Evolutionary conservation across 2,797 vertebrate genomes (phyloP).

Genomic region (Kryptopterus vitreolus): DNA sequence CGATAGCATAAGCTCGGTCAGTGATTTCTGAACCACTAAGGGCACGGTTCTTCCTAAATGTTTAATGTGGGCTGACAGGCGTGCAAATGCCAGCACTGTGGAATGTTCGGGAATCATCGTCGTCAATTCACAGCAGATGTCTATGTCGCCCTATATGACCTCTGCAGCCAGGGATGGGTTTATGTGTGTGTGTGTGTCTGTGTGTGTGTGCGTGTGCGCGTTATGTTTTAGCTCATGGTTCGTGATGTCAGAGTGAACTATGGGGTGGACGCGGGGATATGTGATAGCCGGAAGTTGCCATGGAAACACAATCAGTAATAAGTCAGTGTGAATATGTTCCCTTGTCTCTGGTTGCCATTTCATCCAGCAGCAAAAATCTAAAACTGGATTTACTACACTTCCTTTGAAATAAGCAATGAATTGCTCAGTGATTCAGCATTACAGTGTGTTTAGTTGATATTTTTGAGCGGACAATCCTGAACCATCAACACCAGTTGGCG

Average conservation of each 20-base stretch:
- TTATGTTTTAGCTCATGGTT: slow-evolving; percentile 42
- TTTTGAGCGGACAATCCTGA: too few species aligned
- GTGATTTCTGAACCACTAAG: slow-evolving; percentile 17
- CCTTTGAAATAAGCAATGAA: neutral
- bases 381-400: neutral
- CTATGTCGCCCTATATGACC: slow-evolving; percentile 50
- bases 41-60: slow-evolving; percentile 56
- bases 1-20: slow-evolving; percentile 15
- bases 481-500: too few species aligned
- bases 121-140: slow-evolving; percentile 72
- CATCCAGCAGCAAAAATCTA: neutral
- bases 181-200: slow-evolving; percentile 32
- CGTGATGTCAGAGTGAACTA: slow-evolving; percentile 49
- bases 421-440: neutral
- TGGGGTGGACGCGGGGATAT: slow-evolving; percentile 35
- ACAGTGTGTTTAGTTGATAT: neutral
- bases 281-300: slow-evolving; percentile 33
- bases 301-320: slow-evolving; percentile 38
- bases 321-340: slow-evolving; percentile 30
- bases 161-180: slow-evolving; percentile 36
- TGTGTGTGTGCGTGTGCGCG: too few species aligned
- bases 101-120: slow-evolving; percentile 69
- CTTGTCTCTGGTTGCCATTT: slow-evolving; percentile 27
- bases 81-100: slow-evolving; percentile 73
- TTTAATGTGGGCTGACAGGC: slow-evolving; percentile 73